phyloP scores from a whole-genome alignment of 2,797 vertebrate species.

The Vespertilio murinus region DNA sequence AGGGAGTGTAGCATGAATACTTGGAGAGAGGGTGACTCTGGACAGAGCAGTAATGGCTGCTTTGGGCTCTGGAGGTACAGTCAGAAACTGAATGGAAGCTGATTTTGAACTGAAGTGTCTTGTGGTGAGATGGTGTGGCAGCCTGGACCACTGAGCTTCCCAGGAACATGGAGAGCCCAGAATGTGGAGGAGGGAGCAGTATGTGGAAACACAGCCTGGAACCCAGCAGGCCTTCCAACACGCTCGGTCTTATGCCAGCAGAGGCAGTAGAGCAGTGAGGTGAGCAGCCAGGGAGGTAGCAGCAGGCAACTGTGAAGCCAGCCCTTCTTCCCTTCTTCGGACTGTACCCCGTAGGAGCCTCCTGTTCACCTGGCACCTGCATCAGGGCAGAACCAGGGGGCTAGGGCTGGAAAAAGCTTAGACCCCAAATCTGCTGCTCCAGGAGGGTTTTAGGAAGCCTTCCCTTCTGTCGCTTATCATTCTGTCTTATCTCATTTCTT shows the following conservation, averaged over 20 bases:
- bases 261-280: rapidly evolving
- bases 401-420: neutral
- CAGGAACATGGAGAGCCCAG: no score
- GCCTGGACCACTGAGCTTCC: rapidly evolving
- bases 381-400: neutral
- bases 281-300: rapidly evolving
- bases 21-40: neutral
- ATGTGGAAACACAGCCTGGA: rapidly evolving
- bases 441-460: rapidly evolving
- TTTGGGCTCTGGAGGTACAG: rapidly evolving
- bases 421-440: neutral
- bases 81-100: neutral
- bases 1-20: rapidly evolving
- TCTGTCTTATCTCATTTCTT: neutral
- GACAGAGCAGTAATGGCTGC: neutral
- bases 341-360: rapidly evolving
- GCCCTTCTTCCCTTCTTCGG: neutral
- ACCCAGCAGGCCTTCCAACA: rapidly evolving
- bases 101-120: rapidly evolving
- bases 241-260: rapidly evolving
- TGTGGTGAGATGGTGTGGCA: rapidly evolving
- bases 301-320: rapidly evolving
- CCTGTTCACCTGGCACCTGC: no score
- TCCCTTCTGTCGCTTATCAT: rapidly evolving
- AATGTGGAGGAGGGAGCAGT: rapidly evolving